Conservation (phyloP, 2,113 vertebrate genomes). For the Heteronetta atricapilla region DNA sequence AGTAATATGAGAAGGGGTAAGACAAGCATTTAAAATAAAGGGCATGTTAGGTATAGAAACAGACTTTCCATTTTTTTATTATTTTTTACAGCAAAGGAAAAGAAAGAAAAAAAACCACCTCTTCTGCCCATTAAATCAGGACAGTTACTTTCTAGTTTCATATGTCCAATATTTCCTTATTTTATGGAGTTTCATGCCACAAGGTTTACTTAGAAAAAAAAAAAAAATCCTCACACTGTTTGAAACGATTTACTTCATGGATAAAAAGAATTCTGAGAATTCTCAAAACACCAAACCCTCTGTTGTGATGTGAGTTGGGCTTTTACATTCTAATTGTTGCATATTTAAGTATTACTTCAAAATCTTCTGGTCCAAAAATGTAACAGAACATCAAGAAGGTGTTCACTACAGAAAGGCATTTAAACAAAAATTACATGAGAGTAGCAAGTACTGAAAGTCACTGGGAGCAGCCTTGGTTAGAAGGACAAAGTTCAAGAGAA, state of each 20-base stretch:
- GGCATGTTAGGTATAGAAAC: background rate
- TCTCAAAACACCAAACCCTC: background rate
- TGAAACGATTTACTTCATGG: background rate
- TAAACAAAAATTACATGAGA: background rate
- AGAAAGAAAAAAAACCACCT: background rate
- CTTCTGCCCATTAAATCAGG: background rate
- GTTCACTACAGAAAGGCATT: background rate
- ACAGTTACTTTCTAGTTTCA: background rate
- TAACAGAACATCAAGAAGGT: background rate
- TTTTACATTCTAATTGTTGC: background rate
- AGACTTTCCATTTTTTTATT: background rate
- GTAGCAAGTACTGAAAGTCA: background rate
- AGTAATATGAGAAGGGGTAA: background rate
- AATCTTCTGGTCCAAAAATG: background rate
- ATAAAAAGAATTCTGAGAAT: background rate
- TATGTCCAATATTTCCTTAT: background rate
- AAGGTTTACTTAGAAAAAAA: background rate
- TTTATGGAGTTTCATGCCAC: background rate
- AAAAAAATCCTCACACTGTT: background rate
- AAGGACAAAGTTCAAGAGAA: background rate
- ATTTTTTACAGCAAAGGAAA: background rate
- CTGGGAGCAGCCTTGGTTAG: background rate
- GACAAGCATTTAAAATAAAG: background rate
- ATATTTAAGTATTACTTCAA: background rate
- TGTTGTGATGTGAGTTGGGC: rapidly evolving